phyloP scores from a whole-genome alignment of 2,888 invertebrate species.

The Brenthis ino region DNA sequence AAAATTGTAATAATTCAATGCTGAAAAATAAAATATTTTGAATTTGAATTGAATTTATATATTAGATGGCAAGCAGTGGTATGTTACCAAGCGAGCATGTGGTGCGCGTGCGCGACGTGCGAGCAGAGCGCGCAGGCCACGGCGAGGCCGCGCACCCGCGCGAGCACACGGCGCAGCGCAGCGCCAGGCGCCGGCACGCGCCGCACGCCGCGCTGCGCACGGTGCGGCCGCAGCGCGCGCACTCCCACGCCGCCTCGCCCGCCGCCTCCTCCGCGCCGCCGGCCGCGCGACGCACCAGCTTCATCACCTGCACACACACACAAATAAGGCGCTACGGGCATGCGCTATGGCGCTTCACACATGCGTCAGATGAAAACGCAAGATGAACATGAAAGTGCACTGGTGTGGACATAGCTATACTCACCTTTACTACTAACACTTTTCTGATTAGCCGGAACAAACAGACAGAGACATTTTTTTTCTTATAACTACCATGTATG shows the following conservation, averaged over 20 bases:
- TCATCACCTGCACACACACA: conserved; percentile 78
- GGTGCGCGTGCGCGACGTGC: conserved; percentile 95
- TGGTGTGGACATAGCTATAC: no score
- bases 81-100: conserved; percentile 89
- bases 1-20: no score
- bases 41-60: background rate
- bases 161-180: conserved; percentile 92
- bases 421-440: no score
- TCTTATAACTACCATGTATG: no score
- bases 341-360: no score
- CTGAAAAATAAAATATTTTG: no score
- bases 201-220: conserved; percentile 84
- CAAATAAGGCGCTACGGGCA: background rate
- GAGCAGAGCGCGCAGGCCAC: conserved; percentile 95
- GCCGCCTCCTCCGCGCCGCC: conserved; percentile 82
- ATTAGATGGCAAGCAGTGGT: background rate
- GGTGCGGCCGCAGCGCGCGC: conserved; percentile 77
- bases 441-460: background rate
- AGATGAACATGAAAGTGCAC: no score
- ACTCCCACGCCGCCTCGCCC: conserved; percentile 86
- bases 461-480: background rate
- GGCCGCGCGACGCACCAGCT: conserved; percentile 78
- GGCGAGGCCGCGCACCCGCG: conserved; percentile 92
- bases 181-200: conserved; percentile 87
- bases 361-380: no score